Percentiles rank a stretch among this genome's conserved stretches.
These are phyloP conservation scores for Hoplodrina ambigua DNA, from an alignment of 2,888 invertebrate genomes.

Conservation along the genomic window DNA sequence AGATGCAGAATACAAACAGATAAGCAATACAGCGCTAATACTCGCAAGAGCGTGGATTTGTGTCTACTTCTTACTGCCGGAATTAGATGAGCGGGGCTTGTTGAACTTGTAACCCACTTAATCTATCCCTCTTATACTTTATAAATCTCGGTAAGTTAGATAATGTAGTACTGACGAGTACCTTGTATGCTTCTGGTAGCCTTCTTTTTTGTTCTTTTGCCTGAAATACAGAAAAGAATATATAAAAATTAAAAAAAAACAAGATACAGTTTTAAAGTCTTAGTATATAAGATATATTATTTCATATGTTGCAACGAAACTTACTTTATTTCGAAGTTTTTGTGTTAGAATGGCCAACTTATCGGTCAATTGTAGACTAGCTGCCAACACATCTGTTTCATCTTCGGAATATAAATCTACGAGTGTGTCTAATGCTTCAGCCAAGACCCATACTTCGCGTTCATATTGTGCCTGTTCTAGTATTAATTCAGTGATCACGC, in stretches of 20 bases:
- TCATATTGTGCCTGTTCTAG: conserved; percentile 91
- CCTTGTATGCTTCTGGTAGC: conserved; percentile 92
- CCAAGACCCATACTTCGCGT: conserved; percentile 92
- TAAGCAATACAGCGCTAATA: too few relatives aligned
- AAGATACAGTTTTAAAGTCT: not conserved
- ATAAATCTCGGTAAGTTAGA: conserved; percentile 93
- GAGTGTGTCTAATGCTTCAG: conserved; percentile 93
- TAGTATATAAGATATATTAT: not conserved
- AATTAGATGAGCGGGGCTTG: not conserved
- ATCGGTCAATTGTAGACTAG: conserved; percentile 91
- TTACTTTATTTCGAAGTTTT: conserved; percentile 92
- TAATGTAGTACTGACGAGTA: conserved; percentile 93
- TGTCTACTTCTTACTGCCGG: too few relatives aligned
- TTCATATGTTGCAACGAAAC: not conserved
- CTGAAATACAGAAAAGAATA: conserved; percentile 79
- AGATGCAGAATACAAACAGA: too few relatives aligned
- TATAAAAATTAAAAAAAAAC: conserved; percentile 1
- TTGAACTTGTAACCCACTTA: conserved; percentile 75
- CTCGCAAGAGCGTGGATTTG: too few relatives aligned
- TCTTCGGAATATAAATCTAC: conserved; percentile 95
- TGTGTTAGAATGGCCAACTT: conserved; percentile 91
- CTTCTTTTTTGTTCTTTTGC: conserved; percentile 92
- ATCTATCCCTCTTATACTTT: conserved; percentile 91
- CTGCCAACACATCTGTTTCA: conserved; percentile 92
- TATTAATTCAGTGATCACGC: conserved; percentile 90